Percentiles rank a stretch among this genome's conserved stretches.
Conservation (phyloP, 2,113 vertebrate species). For the Nesogale talazaci region DNA sequence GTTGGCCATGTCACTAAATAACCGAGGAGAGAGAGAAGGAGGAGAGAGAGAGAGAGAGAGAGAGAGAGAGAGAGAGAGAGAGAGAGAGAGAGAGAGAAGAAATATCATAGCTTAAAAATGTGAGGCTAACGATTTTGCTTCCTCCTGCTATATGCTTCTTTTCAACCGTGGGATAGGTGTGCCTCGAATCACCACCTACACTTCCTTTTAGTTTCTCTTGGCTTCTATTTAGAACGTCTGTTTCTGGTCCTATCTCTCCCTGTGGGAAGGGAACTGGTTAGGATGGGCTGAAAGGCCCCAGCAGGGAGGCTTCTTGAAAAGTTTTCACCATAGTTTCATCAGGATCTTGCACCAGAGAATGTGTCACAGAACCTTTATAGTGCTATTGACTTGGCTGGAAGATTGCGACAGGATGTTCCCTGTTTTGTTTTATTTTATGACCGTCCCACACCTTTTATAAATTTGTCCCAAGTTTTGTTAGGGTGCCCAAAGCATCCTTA, state of each 20-base stretch:
- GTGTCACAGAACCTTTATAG: background rate
- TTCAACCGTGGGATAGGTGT: background rate
- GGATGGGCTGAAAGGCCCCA: background rate
- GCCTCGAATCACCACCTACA: background rate
- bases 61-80: background rate
- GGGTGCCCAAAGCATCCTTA: background rate
- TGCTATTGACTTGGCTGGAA: background rate
- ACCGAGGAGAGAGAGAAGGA: background rate
- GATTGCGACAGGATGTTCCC: background rate
- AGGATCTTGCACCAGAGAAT: background rate
- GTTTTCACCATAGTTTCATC: background rate
- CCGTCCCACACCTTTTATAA: background rate
- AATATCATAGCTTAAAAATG: background rate
- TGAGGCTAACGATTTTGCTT: background rate
- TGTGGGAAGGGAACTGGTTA: background rate
- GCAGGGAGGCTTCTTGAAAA: background rate
- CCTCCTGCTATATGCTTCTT: background rate
- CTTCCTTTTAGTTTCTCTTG: background rate
- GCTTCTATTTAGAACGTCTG: background rate
- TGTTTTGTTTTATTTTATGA: background rate
- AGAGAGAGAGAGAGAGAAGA: background rate
- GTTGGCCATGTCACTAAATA: slow-evolving; percentile 32
- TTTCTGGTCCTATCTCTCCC: background rate
- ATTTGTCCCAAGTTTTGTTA: background rate
- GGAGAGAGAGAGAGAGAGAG: background rate